These are phyloP conservation scores for Allophyes oxyacanthae DNA, from an alignment of 2,888 invertebrate species.

Conservation along the genomic window DNA sequence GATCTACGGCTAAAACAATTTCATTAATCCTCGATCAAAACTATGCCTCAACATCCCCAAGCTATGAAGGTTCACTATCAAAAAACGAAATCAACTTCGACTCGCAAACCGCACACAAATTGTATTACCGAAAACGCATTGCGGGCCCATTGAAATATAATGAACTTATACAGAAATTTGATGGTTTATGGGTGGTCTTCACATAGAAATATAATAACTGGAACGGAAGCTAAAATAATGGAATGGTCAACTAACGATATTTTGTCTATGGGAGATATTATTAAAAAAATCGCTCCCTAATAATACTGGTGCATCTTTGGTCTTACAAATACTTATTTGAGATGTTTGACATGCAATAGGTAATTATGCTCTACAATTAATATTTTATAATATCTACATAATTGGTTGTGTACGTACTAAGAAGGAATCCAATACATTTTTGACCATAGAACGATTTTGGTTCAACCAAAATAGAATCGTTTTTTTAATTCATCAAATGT, in stretches of 20 bases:
- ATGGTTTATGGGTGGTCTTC: slow-evolving; percentile 56
- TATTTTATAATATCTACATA: no score
- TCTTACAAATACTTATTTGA: no score
- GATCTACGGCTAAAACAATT: slow-evolving; percentile 1
- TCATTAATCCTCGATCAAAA: slow-evolving; percentile 9
- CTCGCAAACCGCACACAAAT: slow-evolving; percentile 69
- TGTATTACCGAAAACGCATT: slow-evolving; percentile 70
- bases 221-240: slow-evolving; percentile 25
- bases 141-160: slow-evolving; percentile 71
- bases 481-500: no score
- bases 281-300: no score
- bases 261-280: not conserved
- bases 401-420: no score
- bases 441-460: no score
- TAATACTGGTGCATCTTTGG: no score
- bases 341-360: no score
- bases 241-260: not conserved
- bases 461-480: no score
- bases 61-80: slow-evolving; percentile 48
- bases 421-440: no score
- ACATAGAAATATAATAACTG: slow-evolving; percentile 29
- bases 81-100: slow-evolving; percentile 58
- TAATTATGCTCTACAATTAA: no score
- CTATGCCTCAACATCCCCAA: slow-evolving; percentile 16
- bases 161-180: slow-evolving; percentile 75